Percentiles rank a stretch among this genome's conserved stretches.
Evolutionary conservation across 2,797 vertebrate genomes (phyloP).

Genomic region (Phrynocephalus guinanensis): DNA sequence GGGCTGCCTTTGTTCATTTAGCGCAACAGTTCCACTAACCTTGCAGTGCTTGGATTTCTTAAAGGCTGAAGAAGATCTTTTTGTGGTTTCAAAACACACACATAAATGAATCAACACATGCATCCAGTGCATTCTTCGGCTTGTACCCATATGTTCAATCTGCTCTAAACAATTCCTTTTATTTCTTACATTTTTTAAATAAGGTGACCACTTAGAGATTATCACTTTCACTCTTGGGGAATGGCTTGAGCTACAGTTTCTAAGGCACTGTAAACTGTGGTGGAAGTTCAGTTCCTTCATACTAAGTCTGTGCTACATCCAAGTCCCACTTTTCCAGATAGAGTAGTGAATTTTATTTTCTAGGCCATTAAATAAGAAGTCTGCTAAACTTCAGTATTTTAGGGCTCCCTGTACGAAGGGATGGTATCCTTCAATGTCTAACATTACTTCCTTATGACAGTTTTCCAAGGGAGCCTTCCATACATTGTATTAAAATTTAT

Average conservation of each 20-base stretch:
- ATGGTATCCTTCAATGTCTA: not conserved
- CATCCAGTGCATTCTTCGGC: slow-evolving; percentile 16
- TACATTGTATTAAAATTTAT: not conserved
- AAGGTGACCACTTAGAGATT: slow-evolving; percentile 62
- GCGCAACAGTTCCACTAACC: not conserved
- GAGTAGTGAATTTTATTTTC: slow-evolving; percentile 69
- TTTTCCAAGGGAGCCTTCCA: slow-evolving; percentile 1
- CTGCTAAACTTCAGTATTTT: slow-evolving; percentile 42
- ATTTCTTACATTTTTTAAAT: slow-evolving; percentile 43
- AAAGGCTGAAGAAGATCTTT: not conserved
- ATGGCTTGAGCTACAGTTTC: slow-evolving; percentile 69
- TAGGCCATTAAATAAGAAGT: slow-evolving; percentile 56
- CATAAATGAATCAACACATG: not conserved
- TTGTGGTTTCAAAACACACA: slow-evolving; percentile 6
- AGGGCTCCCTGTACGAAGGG: slow-evolving; percentile 43
- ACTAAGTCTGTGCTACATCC: slow-evolving; percentile 64
- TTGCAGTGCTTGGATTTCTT: not conserved
- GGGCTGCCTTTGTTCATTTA: not conserved
- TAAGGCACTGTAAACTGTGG: slow-evolving; percentile 66
- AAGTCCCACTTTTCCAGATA: slow-evolving; percentile 64
- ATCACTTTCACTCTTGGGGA: slow-evolving; percentile 58
- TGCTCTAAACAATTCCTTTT: slow-evolving; percentile 56
- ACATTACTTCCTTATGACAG: slow-evolving; percentile 27
- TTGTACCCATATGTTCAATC: slow-evolving; percentile 43
- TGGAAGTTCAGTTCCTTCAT: slow-evolving; percentile 67